These are phyloP conservation scores for Philereme transversata DNA, from an alignment of 2,888 invertebrate species.

Conservation along the genomic window DNA sequence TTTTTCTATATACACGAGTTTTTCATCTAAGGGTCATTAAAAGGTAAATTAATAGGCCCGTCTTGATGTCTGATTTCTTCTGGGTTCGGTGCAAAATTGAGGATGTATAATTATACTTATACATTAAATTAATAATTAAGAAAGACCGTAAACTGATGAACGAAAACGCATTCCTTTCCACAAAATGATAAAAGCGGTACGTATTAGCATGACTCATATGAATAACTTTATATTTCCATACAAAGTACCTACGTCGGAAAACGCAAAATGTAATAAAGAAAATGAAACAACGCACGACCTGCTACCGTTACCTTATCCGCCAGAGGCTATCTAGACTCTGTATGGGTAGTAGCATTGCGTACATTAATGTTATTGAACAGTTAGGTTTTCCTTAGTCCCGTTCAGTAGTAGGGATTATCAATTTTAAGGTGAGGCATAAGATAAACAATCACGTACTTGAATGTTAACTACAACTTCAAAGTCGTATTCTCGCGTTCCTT, in stretches of 20 bases:
- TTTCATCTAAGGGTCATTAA: too few species aligned
- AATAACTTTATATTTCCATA: too few species aligned
- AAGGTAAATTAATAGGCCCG: too few species aligned
- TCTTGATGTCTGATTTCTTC: too few species aligned
- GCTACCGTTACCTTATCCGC: constrained; percentile 42
- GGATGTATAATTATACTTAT: too few species aligned
- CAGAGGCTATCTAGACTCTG: constrained; percentile 37
- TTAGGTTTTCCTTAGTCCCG: constrained; percentile 27
- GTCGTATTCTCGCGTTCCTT: constrained; percentile 4
- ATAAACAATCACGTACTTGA: constrained; percentile 25
- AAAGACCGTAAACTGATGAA: too few species aligned
- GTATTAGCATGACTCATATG: too few species aligned
- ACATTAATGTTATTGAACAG: constrained; percentile 30
- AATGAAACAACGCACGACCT: constrained; percentile 34
- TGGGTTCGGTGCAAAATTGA: too few species aligned
- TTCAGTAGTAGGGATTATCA: constrained; percentile 25
- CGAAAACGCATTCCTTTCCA: too few species aligned
- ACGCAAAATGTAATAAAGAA: constrained; percentile 28
- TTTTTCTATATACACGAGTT: too few species aligned
- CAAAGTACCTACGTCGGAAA: constrained; percentile 7
- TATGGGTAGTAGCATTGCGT: constrained; percentile 29
- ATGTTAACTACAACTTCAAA: constrained; percentile 20
- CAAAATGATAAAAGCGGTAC: too few species aligned
- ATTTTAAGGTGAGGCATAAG: constrained; percentile 17
- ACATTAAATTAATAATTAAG: too few species aligned